phyloP scores from a whole-genome alignment of 2,797 vertebrate genomes.

The Crypturellus tataupa region DNA sequence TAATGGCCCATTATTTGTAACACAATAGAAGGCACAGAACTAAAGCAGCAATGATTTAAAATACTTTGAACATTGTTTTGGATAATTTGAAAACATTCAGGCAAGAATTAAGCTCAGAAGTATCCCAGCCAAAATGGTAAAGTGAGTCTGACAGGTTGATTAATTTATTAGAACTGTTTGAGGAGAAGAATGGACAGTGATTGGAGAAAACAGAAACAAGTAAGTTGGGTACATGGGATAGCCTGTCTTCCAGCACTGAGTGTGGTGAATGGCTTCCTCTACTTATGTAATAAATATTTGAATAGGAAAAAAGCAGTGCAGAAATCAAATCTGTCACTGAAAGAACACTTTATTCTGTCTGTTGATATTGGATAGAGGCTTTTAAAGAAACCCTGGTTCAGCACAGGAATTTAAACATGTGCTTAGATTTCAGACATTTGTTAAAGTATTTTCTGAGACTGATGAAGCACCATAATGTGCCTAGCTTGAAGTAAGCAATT shows the following conservation, averaged over 20 bases:
- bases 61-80: not conserved
- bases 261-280: not conserved
- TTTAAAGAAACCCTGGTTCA: not conserved
- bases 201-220: not conserved
- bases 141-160: slow-evolving; percentile 5
- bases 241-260: not conserved
- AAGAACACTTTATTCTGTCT: not conserved
- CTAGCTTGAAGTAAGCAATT: not conserved
- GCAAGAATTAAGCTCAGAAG: not conserved
- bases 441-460: not conserved
- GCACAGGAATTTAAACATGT: not conserved
- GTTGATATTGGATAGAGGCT: not conserved
- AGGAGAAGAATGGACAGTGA: not conserved
- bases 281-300: not conserved
- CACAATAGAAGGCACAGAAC: not conserved
- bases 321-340: not conserved
- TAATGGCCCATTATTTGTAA: not conserved
- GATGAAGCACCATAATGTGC: accelerated
- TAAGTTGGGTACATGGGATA: not conserved
- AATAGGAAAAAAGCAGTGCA: not conserved
- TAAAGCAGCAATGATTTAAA: not conserved
- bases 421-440: not conserved
- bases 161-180: not conserved
- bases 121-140: not conserved
- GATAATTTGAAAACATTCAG: not conserved